These are phyloP conservation scores for Nineta flava DNA, from an alignment of 2,888 invertebrate species.

Conservation along the genomic window DNA sequence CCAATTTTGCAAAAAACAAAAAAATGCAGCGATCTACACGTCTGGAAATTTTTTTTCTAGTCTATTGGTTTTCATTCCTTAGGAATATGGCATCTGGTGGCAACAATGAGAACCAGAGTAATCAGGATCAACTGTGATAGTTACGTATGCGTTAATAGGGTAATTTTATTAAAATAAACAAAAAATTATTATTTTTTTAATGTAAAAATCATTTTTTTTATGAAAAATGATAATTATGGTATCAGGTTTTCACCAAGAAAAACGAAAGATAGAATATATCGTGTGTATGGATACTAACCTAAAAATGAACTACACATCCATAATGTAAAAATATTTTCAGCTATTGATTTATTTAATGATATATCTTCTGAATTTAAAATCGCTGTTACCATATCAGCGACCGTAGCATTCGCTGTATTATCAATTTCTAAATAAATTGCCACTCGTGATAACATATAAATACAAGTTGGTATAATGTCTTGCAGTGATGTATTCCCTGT, in stretches of 20 bases:
- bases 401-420: slow-evolving; percentile 50
- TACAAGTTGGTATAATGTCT: slow-evolving; percentile 43
- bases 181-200: background rate
- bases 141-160: no score
- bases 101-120: no score
- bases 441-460: slow-evolving; percentile 69
- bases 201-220: background rate
- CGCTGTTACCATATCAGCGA: slow-evolving; percentile 35
- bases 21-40: no score
- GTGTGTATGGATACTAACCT: no score
- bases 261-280: no score
- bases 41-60: no score
- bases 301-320: slow-evolving; percentile 90
- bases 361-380: slow-evolving; percentile 62
- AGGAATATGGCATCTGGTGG: no score
- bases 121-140: no score
- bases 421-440: slow-evolving; percentile 76
- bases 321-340: slow-evolving; percentile 75
- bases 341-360: slow-evolving; percentile 57
- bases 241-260: no score
- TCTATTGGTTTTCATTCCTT: background rate
- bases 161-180: no score
- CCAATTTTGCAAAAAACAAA: no score
- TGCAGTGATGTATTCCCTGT: slow-evolving; percentile 8
- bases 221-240: no score